Evolutionary conservation across 2,888 invertebrate species (phyloP), one percentile per base, ranked within the genome.

Genomic region (Drosophila mercatorum): DNA sequence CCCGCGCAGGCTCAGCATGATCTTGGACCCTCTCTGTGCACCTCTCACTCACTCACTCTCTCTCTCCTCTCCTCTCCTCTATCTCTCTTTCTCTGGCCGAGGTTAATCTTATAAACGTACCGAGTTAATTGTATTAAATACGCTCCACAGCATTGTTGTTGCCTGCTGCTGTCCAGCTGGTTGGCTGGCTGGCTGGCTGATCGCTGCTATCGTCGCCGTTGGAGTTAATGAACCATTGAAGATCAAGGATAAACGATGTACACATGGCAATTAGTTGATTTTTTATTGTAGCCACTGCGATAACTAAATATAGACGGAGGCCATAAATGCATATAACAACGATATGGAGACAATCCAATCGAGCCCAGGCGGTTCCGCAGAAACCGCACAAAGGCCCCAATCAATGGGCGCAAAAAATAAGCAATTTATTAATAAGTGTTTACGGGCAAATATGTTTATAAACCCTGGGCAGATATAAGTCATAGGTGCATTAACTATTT

Each of bases 141-240:
- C 90, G 80, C 82, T 89, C 65, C 59, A 82, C 55, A 70, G 82
- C 83, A 75, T 76, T 73, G 72, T 90, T 71, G 61, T 72, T 66
- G 61, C 31, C 7, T 6, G 31, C 44, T 34, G 56, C 44, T 34
- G 56, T 66, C 53, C 59, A 22, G 44, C 28, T n/a, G n/a, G n/a
- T n/a, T 26, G 68, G 10, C 26, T 43, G 49, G 5, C 53, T 43
- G 49, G 5, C 53, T 58, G 55, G 46, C 44, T 68, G 64, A 66
- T 55, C 72, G 62, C 38, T 46, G 75, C 75, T 80, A 62, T 78
- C 72, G 67, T 59, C 65, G 53, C 46, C 60, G 58, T 49, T 63
- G 88, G 75, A 90, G 90, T 90, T 87, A 90, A 90, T 90, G 90
- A 90, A 90, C 90, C 86, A 89, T 78, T 80, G 90, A 89, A 89